Conservation (phyloP, 2,113 vertebrate species). For the Corapipo altera region DNA sequence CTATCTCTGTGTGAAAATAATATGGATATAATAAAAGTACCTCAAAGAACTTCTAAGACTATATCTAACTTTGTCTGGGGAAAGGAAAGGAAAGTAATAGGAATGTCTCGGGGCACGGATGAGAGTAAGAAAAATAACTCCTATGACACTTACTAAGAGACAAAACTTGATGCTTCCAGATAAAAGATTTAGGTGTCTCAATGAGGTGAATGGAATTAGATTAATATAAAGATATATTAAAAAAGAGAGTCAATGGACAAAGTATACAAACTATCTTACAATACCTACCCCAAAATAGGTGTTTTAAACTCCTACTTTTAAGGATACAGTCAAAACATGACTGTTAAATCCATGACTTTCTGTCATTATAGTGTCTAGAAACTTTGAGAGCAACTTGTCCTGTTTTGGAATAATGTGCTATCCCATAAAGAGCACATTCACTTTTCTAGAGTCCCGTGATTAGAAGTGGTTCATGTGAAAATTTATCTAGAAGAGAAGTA, state of each 20-base stretch:
- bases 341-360: neutral
- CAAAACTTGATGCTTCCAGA: neutral
- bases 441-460: neutral
- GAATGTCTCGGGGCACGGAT: neutral
- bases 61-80: neutral
- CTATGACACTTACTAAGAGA: neutral
- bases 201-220: neutral
- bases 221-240: neutral
- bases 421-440: accelerated
- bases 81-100: neutral
- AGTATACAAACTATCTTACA: neutral
- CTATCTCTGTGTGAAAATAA: neutral
- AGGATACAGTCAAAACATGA: neutral
- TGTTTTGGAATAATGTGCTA: neutral
- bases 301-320: neutral
- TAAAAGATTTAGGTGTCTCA: neutral
- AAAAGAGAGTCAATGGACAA: neutral
- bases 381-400: neutral
- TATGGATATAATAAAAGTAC: neutral
- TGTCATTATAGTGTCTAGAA: neutral
- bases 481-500: neutral
- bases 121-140: neutral
- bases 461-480: neutral
- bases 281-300: accelerated
- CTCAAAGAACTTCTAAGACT: neutral